Evolutionary conservation across 2,888 invertebrate genomes (phyloP).

Genomic region (Dendrolimus houi): DNA sequence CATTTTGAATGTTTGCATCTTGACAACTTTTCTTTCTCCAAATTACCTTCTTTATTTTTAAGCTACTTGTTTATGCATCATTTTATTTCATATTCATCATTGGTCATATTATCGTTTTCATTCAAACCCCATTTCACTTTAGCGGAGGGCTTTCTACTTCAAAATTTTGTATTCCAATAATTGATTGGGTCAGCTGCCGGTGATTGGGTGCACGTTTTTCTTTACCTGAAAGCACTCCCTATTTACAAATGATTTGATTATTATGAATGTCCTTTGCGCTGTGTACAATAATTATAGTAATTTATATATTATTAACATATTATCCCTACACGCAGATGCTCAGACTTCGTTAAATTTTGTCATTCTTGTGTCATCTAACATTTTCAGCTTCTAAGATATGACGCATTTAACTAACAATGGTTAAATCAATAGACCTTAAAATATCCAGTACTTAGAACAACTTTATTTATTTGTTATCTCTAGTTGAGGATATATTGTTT

Average conservation of each 20-base stretch:
- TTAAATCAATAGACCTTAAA: slow-evolving; percentile 48
- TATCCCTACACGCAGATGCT: slow-evolving; percentile 24
- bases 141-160: slow-evolving; percentile 59
- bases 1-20: slow-evolving; percentile 75
- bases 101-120: slow-evolving; percentile 44
- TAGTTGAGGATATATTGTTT: slow-evolving; percentile 24
- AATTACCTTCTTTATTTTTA: slow-evolving; percentile 41
- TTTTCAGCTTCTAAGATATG: slow-evolving; percentile 57
- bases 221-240: slow-evolving; percentile 67
- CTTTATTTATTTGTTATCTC: slow-evolving; percentile 13
- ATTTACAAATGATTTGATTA: slow-evolving; percentile 41
- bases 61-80: slow-evolving; percentile 51
- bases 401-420: slow-evolving; percentile 61
- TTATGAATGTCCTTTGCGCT: slow-evolving; percentile 42
- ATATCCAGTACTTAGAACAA: slow-evolving; percentile 12
- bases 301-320: slow-evolving; percentile 10
- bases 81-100: slow-evolving; percentile 39
- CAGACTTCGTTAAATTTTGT: slow-evolving; percentile 55
- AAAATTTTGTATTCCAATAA: slow-evolving; percentile 3
- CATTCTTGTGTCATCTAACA: slow-evolving; percentile 61
- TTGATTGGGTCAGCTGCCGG: slow-evolving; percentile 27
- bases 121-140: slow-evolving; percentile 75
- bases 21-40: slow-evolving; percentile 70
- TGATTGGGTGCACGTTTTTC: slow-evolving; percentile 71
- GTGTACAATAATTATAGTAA: slow-evolving; percentile 10